Evolutionary conservation across 2,888 invertebrate species (phyloP), one percentile per base, ranked within the genome.

Genomic region (Eutolmus rufibarbis): DNA sequence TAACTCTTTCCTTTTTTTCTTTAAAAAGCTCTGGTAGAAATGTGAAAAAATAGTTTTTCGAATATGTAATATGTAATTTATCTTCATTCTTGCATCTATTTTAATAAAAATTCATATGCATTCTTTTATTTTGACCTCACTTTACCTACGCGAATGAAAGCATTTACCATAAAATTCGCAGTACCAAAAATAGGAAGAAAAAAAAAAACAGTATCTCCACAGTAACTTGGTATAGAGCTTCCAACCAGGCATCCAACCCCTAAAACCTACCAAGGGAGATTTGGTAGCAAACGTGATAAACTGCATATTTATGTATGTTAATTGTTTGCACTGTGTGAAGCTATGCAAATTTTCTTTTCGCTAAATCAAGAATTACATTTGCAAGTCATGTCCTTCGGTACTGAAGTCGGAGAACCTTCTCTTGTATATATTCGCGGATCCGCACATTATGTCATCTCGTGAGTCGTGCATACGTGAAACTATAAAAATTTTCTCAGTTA

Each of bases 221-320:
- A n/a, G 16, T 51, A n/a, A n/a, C 46, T 51, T 51, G 46, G 46
- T 51, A 51, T n/a, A n/a, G 51, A 5, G n/a, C 51, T n/a, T n/a
- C 16, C 5, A n/a, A 51, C 51, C 19, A 66, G 23, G 28, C 28
- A 19, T 23, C 66, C 66, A 19, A 66, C 1, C 66, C 66, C 43
- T 16, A 46, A 28, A 66, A 66, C n/a, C 66, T 12, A 66, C 66
- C 2, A 19, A 28, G 66, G 66, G 51, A 66, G 51, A 40, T 88
- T 84, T 86, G 86, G 77, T 76, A 84, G 86, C 84, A 66, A 86
- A 88, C 86, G 79, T 82, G 88, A 88, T 88, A 88, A 88, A 88
- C 86, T 88, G 86, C 88, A 88, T 88, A 88, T 88, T 88, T 88
- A 86, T 88, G 82, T 88, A 88, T 88, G 88, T 88, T 88, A 88